Evolutionary conservation across 2,888 invertebrate genomes (phyloP).

Genomic region (Oscheius onirici): DNA sequence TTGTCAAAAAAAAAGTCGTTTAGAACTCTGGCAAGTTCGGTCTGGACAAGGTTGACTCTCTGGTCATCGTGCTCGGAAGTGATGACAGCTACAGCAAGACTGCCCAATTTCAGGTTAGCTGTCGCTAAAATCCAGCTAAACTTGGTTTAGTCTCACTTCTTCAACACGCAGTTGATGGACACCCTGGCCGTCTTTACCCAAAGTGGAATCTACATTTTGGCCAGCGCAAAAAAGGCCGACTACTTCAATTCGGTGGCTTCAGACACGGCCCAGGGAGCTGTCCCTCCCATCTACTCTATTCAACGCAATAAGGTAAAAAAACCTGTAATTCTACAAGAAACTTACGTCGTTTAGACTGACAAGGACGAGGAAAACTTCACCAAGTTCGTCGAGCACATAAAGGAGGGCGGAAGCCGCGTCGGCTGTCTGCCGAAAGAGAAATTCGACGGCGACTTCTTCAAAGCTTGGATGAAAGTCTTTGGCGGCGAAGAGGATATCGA

Average conservation of each 20-base stretch:
- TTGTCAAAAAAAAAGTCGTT: neutral
- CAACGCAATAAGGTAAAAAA: constrained; percentile 85
- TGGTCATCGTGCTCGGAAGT: constrained; percentile 11
- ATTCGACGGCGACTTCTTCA: constrained; percentile 91
- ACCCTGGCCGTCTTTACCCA: constrained; percentile 91
- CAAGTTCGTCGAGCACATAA: constrained; percentile 82
- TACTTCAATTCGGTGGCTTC: constrained; percentile 90
- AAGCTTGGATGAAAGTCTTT: constrained; percentile 85
- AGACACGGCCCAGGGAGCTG: constrained; percentile 78
- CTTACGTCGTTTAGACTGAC: constrained; percentile 78
- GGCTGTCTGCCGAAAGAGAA: constrained; percentile 93
- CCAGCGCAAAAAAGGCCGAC: constrained; percentile 97
- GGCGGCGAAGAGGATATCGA: constrained; percentile 84
- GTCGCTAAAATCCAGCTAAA: too few relatives aligned
- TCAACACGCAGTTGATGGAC: constrained; percentile 95
- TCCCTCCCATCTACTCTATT: constrained; percentile 86
- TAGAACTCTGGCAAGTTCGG: constrained; percentile 25
- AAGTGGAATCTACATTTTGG: constrained; percentile 84
- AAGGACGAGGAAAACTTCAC: constrained; percentile 86
- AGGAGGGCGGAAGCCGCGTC: constrained; percentile 84
- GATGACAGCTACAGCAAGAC: constrained; percentile 27
- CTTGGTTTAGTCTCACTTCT: constrained; percentile 89
- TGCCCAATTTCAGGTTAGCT: constrained; percentile 21
- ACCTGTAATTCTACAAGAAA: neutral
- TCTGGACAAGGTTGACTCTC: constrained; percentile 9